These are phyloP conservation scores for Drosophila pallidifrons DNA, from an alignment of 1,140 invertebrate genomes.

Conservation along the genomic window DNA sequence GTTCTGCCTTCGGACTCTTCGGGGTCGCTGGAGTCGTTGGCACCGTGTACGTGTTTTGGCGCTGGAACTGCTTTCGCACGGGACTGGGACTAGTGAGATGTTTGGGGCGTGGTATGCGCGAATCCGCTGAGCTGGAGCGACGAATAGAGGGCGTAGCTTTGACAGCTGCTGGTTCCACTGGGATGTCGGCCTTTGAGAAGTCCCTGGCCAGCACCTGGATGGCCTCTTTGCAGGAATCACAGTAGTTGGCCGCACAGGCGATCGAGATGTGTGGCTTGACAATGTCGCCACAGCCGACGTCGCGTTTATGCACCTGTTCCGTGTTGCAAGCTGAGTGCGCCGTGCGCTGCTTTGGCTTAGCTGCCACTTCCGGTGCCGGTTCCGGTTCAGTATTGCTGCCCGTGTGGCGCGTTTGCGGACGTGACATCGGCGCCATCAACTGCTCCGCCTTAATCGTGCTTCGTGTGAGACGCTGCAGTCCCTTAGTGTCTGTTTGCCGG, in stretches of 20 bases:
- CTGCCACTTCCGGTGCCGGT: neutral
- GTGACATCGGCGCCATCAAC: constrained; percentile 50
- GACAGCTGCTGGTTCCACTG: neutral
- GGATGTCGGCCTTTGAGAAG: constrained; percentile 76
- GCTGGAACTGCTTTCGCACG: constrained; percentile 81
- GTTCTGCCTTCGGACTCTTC: constrained; percentile 63
- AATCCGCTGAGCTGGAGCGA: constrained; percentile 64
- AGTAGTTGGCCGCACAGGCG: constrained; percentile 87
- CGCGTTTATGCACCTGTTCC: constrained; percentile 78
- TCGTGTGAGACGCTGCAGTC: constrained; percentile 57
- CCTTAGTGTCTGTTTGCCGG: constrained; percentile 71
- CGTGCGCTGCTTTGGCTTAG: constrained; percentile 30
- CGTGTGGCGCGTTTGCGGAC: constrained; percentile 36
- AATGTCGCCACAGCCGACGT: constrained; percentile 86
- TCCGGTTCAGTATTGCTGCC: constrained; percentile 67
- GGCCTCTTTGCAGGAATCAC: constrained; percentile 88
- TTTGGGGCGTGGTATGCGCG: constrained; percentile 85
- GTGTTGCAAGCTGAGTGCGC: constrained; percentile 77
- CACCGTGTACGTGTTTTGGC: constrained; percentile 86
- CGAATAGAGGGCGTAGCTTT: constrained; percentile 11
- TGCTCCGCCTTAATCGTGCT: constrained; percentile 62
- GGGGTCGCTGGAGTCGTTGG: constrained; percentile 48
- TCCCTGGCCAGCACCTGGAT: constrained; percentile 86
- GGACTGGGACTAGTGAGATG: constrained; percentile 85
- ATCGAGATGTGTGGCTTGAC: constrained; percentile 86